Evolutionary conservation across 2,888 invertebrate genomes (phyloP).

Genomic region (Oscheius sp.): DNA sequence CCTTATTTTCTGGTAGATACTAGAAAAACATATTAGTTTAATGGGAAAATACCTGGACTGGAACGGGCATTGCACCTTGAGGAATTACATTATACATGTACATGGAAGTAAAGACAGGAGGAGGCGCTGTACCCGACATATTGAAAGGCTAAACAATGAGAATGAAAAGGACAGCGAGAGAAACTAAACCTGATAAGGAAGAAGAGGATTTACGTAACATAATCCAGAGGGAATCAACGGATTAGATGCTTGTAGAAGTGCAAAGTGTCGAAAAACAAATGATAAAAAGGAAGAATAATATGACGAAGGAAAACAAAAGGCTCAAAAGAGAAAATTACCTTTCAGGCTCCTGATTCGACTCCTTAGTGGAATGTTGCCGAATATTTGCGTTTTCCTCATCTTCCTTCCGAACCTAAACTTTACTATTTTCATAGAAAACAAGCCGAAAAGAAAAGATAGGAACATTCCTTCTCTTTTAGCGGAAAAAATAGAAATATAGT

Average conservation of each 20-base stretch:
- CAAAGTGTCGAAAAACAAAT: background rate
- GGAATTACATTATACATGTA: constrained; percentile 20
- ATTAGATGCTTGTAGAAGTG: background rate
- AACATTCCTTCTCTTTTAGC: too few relatives aligned
- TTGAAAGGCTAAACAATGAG: background rate
- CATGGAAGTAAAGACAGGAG: background rate
- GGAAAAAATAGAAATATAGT: too few relatives aligned
- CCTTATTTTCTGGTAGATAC: too few relatives aligned
- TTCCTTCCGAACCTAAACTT: too few relatives aligned
- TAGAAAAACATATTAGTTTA: background rate
- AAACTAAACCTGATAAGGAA: constrained; percentile 6
- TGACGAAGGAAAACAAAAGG: background rate
- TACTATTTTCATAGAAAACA: too few relatives aligned
- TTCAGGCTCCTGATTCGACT: too few relatives aligned
- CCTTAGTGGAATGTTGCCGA: too few relatives aligned
- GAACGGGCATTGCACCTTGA: constrained; percentile 22
- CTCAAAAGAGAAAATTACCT: background rate
- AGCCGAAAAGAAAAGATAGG: too few relatives aligned
- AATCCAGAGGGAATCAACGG: background rate
- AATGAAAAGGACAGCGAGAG: background rate
- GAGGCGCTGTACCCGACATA: background rate
- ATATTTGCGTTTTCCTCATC: too few relatives aligned
- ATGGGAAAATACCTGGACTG: constrained; percentile 1
- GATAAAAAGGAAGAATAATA: too few relatives aligned
- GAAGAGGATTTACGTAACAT: constrained; percentile 14